Base-by-base conservation (phyloP, 2,888 invertebrate species). In the Lobophora halterata region DNA sequence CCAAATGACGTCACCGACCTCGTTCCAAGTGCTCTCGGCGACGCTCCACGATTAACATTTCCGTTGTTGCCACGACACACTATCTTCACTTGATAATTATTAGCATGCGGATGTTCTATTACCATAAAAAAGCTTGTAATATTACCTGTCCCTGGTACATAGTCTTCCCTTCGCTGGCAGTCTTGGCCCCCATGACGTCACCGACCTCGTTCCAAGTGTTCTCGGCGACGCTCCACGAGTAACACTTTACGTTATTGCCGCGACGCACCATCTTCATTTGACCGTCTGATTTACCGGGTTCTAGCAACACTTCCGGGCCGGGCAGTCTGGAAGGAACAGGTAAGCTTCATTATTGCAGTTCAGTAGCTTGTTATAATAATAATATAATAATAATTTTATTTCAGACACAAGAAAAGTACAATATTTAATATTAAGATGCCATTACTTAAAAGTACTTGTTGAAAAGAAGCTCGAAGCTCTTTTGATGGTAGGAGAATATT, bases 1-100 rank as follows among this genome's bases (percentile, higher is more conserved):
- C 0, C 98, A 97, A 63, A 96, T 90, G 1, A 98, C 96, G 68
- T 97, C 96, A 0, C 98, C 98, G 7, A 98, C 87, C 71, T 95
- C 93, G 41, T 90, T 90, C 98, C 98, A 98, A 20, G 90, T 88
- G 29, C 87, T 79, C 21, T 83, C 88, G 17, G 79, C 89, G 33
- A 78, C 89, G 41, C 89, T 92, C 95, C 95, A 96, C 0, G 89
- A 91, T 70, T 97, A 96, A 27, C 95, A 95, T 55, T 91, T 0
- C 96, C 93, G 33, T n/a, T n/a, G n/a, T n/a, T n/a, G n/a, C n/a
- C n/a, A n/a, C n/a, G n/a, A n/a, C n/a, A n/a, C n/a, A n/a, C n/a
- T n/a, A n/a, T n/a, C n/a, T n/a, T n/a, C n/a, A n/a, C n/a, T n/a
- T n/a, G n/a, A n/a, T n/a, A n/a, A n/a, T n/a, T n/a, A n/a, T n/a